Percentiles rank a stretch among this genome's conserved stretches.
Evolutionary conservation across 2,888 invertebrate genomes (phyloP).

Genomic region (Lasioglossum pauxillum): DNA sequence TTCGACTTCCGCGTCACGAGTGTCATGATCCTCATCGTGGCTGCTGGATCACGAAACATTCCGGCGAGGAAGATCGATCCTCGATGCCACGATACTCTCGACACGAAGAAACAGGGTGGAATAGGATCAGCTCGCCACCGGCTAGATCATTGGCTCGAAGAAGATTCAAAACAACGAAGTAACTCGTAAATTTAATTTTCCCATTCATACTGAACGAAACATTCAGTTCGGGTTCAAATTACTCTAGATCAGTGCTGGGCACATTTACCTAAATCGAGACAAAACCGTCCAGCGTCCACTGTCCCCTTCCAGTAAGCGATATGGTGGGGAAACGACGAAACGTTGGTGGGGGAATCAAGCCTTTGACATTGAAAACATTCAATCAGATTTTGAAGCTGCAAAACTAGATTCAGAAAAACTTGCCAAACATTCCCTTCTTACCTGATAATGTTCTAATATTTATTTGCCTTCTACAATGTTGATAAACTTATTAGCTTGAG

Average conservation of each 20-base stretch:
- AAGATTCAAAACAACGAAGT: not conserved
- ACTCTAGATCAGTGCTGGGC: not conserved
- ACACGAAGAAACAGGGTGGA: conserved; percentile 16
- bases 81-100: conserved; percentile 21
- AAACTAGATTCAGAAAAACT: too few relatives aligned
- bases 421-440: too few relatives aligned
- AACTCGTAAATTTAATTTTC: not conserved
- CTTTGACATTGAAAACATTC: not conserved
- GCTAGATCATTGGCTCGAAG: conserved; percentile 22
- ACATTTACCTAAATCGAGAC: too few relatives aligned
- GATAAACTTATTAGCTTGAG: too few relatives aligned
- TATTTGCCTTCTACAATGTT: too few relatives aligned
- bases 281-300: too few relatives aligned
- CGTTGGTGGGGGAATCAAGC: too few relatives aligned
- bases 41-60: conserved; percentile 69
- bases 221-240: not conserved
- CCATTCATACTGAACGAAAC: not conserved
- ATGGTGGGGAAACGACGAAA: too few relatives aligned
- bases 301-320: too few relatives aligned
- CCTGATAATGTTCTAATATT: too few relatives aligned
- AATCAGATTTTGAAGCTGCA: not conserved
- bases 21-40: conserved; percentile 66
- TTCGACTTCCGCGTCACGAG: conserved; percentile 73
- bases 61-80: conserved; percentile 46
- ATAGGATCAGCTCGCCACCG: conserved; percentile 8